phyloP scores from a whole-genome alignment of 2,113 vertebrate genomes.

The Oreotrochilus melanogaster region DNA sequence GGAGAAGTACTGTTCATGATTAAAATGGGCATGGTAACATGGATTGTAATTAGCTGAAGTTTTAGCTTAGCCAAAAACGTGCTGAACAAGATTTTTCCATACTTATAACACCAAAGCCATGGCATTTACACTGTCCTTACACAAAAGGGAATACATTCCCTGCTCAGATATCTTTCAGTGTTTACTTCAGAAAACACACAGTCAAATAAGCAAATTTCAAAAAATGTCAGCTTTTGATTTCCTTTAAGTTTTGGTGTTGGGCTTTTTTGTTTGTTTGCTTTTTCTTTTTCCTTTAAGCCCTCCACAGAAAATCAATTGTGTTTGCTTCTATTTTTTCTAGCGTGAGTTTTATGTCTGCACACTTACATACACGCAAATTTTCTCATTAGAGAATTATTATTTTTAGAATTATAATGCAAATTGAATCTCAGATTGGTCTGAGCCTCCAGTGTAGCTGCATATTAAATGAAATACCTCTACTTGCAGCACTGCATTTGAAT shows the following conservation, averaged over 20 bases:
- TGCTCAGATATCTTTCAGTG: not conserved
- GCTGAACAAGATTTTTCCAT: not conserved
- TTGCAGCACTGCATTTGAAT: constrained; percentile 45
- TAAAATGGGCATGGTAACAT: not conserved
- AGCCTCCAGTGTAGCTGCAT: constrained; percentile 69
- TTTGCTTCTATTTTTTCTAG: not conserved
- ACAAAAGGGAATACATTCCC: not conserved
- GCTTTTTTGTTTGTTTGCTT: not conserved
- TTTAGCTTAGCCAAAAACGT: not conserved
- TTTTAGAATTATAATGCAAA: constrained; percentile 70
- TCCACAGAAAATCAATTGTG: constrained; percentile 1
- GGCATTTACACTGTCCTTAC: not conserved
- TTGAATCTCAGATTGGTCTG: constrained; percentile 59
- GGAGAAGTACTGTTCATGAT: not conserved
- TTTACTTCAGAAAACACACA: constrained; percentile 19
- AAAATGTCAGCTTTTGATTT: constrained; percentile 36
- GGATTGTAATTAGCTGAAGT: not conserved
- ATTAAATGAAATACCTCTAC: constrained; percentile 51
- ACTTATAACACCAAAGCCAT: not conserved
- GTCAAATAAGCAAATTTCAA: constrained; percentile 8
- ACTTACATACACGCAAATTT: constrained; percentile 33
- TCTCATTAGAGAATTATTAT: constrained; percentile 71
- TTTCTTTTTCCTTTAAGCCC: not conserved
- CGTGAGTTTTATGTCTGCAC: constrained; percentile 23
- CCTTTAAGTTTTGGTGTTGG: not conserved